phyloP scores from a whole-genome alignment of 2,113 vertebrate species.

The Sitta europaea region DNA sequence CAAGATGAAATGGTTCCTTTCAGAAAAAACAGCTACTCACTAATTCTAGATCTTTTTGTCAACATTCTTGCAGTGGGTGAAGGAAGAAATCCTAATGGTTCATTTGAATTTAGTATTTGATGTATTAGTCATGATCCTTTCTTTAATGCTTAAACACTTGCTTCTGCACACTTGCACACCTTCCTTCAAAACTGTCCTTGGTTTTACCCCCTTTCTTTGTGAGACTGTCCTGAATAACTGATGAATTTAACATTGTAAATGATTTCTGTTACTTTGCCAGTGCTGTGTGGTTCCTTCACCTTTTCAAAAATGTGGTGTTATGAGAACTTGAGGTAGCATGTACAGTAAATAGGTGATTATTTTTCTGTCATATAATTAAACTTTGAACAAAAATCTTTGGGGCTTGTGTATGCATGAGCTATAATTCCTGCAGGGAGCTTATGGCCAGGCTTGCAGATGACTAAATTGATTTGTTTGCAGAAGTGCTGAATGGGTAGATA shows the following conservation, averaged over 20 bases:
- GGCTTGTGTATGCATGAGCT: conserved; percentile 5
- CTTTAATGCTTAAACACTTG: neutral
- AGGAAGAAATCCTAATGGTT: neutral
- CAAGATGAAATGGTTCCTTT: neutral
- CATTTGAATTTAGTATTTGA: neutral
- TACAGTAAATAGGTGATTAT: neutral
- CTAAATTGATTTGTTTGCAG: conserved; percentile 38
- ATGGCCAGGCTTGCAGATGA: neutral
- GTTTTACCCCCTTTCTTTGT: neutral
- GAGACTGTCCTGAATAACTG: neutral
- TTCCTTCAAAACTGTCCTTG: neutral
- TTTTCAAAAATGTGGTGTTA: neutral
- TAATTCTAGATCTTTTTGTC: neutral
- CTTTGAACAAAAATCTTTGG: neutral
- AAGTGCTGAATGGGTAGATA: conserved; percentile 14
- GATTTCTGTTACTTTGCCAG: neutral
- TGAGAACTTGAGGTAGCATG: neutral
- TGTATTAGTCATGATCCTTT: neutral
- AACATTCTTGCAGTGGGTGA: neutral
- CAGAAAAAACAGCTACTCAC: neutral
- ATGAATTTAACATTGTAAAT: neutral
- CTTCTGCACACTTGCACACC: neutral
- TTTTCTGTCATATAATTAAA: conserved; percentile 10
- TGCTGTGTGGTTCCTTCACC: neutral
- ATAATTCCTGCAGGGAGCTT: conserved; percentile 28